Conservation (phyloP, 1,140 invertebrate genomes). For the Zaprionus tsacasi region DNA sequence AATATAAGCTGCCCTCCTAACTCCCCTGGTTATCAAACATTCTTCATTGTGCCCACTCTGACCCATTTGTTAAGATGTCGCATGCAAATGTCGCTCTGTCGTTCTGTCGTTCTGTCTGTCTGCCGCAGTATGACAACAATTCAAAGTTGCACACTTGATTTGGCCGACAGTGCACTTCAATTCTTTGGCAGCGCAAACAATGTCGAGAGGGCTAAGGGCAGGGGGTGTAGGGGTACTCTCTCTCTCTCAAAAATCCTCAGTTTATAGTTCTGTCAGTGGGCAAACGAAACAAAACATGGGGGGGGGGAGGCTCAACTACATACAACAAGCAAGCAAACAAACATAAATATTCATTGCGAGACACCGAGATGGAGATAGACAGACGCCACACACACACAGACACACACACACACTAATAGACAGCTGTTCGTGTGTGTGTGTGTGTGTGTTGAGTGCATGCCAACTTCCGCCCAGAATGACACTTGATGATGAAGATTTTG, state of each 20-base stretch:
- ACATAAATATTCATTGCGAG: constrained; percentile 78
- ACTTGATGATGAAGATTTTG: constrained; percentile 83
- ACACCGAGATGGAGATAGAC: constrained; percentile 24
- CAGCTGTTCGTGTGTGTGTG: constrained; percentile 29
- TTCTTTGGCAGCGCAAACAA: constrained; percentile 34
- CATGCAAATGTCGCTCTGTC: constrained; percentile 47
- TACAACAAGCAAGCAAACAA: constrained; percentile 42
- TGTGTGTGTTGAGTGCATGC: constrained; percentile 49
- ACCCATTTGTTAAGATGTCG: constrained; percentile 20
- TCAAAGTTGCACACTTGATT: constrained; percentile 76
- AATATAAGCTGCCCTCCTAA: too few species aligned
- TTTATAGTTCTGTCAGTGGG: constrained; percentile 40
- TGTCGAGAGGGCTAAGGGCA: neutral
- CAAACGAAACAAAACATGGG: constrained; percentile 57
- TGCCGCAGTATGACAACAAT: constrained; percentile 40
- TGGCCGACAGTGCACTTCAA: constrained; percentile 56
- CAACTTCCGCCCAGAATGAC: constrained; percentile 79
- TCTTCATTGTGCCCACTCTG: neutral
- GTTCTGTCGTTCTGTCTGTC: constrained; percentile 24
- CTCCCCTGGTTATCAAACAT: neutral
- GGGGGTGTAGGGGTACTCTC: neutral
- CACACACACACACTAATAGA: constrained; percentile 26
- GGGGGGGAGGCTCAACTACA: constrained; percentile 18
- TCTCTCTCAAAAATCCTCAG: constrained; percentile 11
- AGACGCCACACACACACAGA: constrained; percentile 17